Evolutionary conservation across 2,888 invertebrate species (phyloP).

Genomic region (Brachyptera risi): DNA sequence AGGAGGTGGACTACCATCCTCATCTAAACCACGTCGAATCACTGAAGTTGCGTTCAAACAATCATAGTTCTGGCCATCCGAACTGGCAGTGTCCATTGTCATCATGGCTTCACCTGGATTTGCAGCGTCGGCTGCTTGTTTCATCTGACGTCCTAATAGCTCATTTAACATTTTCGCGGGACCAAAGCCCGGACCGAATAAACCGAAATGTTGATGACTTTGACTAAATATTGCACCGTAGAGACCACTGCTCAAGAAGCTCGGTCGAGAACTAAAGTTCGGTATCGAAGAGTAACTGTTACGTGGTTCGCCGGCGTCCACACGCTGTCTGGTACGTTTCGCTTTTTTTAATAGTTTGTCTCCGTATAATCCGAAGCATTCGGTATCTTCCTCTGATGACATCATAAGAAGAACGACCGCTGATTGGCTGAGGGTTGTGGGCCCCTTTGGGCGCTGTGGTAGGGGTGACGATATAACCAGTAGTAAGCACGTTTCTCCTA

Average conservation of each 20-base stretch:
- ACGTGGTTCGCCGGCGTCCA: constrained; percentile 93
- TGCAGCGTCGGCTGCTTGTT: constrained; percentile 61
- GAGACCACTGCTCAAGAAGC: constrained; percentile 79
- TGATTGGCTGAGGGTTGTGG: constrained; percentile 74
- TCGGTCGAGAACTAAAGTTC: constrained; percentile 72
- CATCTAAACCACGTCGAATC: constrained; percentile 44
- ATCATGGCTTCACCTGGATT: constrained; percentile 49
- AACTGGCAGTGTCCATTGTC: constrained; percentile 46
- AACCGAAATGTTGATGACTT: constrained; percentile 67
- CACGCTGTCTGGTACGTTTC: constrained; percentile 92
- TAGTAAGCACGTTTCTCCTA: constrained; percentile 35
- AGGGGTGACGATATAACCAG: constrained; percentile 30
- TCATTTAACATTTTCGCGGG: constrained; percentile 91
- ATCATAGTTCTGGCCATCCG: constrained; percentile 39
- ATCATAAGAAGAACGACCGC: constrained; percentile 83
- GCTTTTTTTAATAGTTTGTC: constrained; percentile 89
- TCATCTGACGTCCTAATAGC: constrained; percentile 73
- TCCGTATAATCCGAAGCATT: constrained; percentile 90
- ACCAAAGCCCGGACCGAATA: constrained; percentile 66
- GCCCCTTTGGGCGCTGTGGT: constrained; percentile 42
- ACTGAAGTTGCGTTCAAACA: constrained; percentile 38
- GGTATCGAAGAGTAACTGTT: constrained; percentile 84
- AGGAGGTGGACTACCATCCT: constrained; percentile 43
- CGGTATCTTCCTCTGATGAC: constrained; percentile 96
- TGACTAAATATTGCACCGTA: constrained; percentile 79